Conservation (phyloP, 2,888 invertebrate species). For the Sepiola atlantica region DNA sequence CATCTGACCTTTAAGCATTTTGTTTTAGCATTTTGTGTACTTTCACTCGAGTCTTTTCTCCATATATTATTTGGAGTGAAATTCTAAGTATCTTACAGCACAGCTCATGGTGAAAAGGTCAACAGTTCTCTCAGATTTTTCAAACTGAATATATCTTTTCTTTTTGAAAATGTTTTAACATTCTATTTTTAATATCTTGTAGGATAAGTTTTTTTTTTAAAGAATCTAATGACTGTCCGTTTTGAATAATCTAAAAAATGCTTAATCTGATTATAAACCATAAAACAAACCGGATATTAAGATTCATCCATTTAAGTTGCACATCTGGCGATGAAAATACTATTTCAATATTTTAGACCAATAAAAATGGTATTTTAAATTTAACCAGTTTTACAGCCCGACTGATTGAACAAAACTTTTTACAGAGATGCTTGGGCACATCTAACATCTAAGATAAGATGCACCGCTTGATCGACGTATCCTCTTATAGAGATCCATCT, state of each 20-base stretch:
- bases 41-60: conserved; percentile 13
- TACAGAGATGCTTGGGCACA: no score
- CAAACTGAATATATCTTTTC: conserved; percentile 32
- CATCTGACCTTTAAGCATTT: conserved; percentile 21
- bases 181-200: conserved; percentile 32
- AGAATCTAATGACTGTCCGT: neutral
- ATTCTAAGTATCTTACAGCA: neutral
- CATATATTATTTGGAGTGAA: neutral
- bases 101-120: conserved; percentile 20
- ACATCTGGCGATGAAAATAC: no score
- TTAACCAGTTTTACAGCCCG: no score
- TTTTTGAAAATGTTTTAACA: neutral
- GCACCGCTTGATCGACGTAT: no score
- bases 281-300: no score
- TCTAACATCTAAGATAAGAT: no score
- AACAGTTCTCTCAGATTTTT: neutral
- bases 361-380: no score
- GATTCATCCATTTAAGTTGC: no score
- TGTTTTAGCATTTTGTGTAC: conserved; percentile 1
- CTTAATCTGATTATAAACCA: neutral
- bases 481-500: no score
- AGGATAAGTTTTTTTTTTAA: neutral
- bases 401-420: no score
- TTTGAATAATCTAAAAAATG: neutral
- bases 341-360: no score